These are phyloP conservation scores for Choloepus hoffmanni DNA, from an alignment of 2,113 vertebrate genomes.

Conservation along the genomic window DNA sequence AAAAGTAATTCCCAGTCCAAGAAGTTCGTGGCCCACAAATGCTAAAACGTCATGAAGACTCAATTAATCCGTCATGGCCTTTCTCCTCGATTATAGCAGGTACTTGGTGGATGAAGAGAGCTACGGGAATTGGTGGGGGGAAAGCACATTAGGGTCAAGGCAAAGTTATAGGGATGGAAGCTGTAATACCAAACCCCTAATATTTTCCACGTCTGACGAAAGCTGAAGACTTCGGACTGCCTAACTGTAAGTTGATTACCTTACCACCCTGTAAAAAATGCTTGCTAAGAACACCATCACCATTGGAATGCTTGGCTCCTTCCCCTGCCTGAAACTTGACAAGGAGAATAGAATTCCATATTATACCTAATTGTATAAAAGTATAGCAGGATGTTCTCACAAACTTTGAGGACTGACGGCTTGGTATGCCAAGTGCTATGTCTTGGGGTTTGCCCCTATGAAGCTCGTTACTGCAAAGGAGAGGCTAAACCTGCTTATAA, in stretches of 20 bases:
- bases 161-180: constrained; percentile 47
- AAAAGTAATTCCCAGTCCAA: constrained; percentile 46
- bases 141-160: constrained; percentile 42
- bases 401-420: no score
- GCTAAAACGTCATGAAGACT: constrained; percentile 48
- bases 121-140: background rate
- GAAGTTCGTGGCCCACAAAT: background rate
- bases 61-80: constrained; percentile 31
- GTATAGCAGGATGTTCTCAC: no score
- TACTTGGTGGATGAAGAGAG: constrained; percentile 12
- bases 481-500: no score
- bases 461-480: no score
- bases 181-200: background rate
- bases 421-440: no score
- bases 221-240: constrained; percentile 46
- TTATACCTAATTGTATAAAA: constrained; percentile 43
- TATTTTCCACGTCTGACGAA: constrained; percentile 59
- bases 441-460: no score
- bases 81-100: background rate
- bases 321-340: constrained; percentile 52
- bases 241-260: constrained; percentile 46
- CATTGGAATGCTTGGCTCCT: constrained; percentile 50
- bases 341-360: constrained; percentile 45
- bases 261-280: constrained; percentile 58
- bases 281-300: constrained; percentile 63